Conservation (phyloP, 2,113 vertebrate genomes). For the Sorex fumeus region DNA sequence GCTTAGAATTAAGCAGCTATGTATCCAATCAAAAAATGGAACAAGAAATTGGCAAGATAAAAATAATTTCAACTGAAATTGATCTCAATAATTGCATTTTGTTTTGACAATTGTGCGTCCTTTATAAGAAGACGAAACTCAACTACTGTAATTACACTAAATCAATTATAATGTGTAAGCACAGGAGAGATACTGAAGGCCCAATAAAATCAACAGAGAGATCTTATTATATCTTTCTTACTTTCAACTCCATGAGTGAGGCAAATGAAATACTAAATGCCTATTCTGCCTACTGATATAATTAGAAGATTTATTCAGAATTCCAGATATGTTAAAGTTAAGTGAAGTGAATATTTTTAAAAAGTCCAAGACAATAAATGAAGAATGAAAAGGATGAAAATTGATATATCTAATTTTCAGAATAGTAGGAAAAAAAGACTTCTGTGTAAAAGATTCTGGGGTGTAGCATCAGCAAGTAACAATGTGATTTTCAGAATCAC, state of each 20-base stretch:
- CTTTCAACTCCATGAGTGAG: neutral
- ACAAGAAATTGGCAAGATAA: neutral
- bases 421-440: conserved; percentile 10
- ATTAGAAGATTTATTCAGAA: neutral
- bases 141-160: conserved; percentile 39
- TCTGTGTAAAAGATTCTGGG: neutral
- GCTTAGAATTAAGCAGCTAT: neutral
- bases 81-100: neutral
- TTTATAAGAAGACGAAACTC: conserved; percentile 10
- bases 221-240: neutral
- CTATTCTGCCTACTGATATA: neutral
- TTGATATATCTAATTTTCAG: neutral
- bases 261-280: neutral
- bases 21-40: neutral
- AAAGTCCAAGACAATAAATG: neutral
- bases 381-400: neutral
- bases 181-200: neutral
- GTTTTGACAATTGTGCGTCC: neutral
- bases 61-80: conserved; percentile 62
- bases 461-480: neutral
- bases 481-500: neutral
- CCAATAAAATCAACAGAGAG: conserved; percentile 10
- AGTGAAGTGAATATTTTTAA: neutral
- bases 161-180: conserved; percentile 2
- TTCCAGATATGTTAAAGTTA: neutral